Percentiles rank a stretch among this genome's conserved stretches.
Evolutionary conservation across 1,140 invertebrate genomes (phyloP).

Genomic region (Drosophila gunungcola): DNA sequence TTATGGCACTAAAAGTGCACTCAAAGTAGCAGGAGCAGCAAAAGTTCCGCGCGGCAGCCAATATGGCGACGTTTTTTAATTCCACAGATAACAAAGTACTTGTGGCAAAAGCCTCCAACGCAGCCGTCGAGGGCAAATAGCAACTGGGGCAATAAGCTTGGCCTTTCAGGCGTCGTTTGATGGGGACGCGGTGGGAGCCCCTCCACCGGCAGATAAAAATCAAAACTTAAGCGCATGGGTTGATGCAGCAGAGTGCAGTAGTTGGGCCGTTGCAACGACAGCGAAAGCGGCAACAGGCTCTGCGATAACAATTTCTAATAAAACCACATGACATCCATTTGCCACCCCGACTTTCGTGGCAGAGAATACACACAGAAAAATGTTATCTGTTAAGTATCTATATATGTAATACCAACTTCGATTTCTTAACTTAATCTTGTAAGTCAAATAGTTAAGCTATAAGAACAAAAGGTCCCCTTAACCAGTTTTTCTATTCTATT

Average conservation of each 20-base stretch:
- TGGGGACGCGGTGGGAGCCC: background rate
- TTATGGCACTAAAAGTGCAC: conserved; percentile 79
- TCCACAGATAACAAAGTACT: conserved; percentile 79
- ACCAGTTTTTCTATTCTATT: too few relatives aligned
- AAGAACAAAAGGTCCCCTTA: too few relatives aligned
- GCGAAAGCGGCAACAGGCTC: conserved; percentile 64
- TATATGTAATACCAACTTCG: background rate
- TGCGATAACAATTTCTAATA: conserved; percentile 81
- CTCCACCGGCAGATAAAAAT: conserved; percentile 65
- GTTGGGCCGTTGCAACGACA: conserved; percentile 4
- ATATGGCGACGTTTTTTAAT: conserved; percentile 80
- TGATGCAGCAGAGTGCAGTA: conserved; percentile 29
- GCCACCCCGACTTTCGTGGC: conserved; percentile 11
- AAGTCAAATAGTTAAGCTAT: too few relatives aligned
- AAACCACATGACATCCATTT: conserved; percentile 74
- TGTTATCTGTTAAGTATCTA: background rate
- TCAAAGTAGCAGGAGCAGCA: conserved; percentile 50
- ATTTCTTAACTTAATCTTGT: too few relatives aligned
- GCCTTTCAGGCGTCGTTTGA: conserved; percentile 10
- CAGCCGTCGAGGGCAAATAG: conserved; percentile 34
- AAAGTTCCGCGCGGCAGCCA: conserved; percentile 45
- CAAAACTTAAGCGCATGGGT: conserved; percentile 64
- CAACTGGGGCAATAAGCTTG: conserved; percentile 69
- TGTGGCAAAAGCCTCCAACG: conserved; percentile 37
- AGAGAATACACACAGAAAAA: conserved; percentile 19